A percentile compares a stretch with the other conserved stretches of the same genome.
These are phyloP conservation scores for Diplodus sargus DNA, from an alignment of 2,797 vertebrate genomes.

Conservation along the genomic window DNA sequence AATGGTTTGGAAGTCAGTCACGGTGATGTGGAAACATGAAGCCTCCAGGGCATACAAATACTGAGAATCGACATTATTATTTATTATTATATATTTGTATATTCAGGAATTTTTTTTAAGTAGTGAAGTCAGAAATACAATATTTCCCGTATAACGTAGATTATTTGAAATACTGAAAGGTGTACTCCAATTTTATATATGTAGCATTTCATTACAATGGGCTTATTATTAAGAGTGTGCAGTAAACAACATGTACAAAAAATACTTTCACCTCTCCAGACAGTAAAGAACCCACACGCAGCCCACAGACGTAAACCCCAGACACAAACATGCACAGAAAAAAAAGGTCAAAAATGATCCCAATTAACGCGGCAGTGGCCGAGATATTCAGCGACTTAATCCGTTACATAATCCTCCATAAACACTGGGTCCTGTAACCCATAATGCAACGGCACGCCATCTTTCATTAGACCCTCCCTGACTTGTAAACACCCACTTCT, in stretches of 20 bases:
- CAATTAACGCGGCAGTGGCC: not conserved
- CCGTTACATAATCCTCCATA: not conserved
- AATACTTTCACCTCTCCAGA: not conserved
- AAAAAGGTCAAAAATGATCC: not conserved
- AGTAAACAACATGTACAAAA: not conserved
- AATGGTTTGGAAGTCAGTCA: too few relatives aligned
- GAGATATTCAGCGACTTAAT: not conserved
- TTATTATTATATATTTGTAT: too few relatives aligned
- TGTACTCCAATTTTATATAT: not conserved
- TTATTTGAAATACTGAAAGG: not conserved
- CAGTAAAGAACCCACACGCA: not conserved
- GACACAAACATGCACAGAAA: not conserved
- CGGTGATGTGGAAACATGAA: too few relatives aligned
- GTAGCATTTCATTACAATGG: not conserved
- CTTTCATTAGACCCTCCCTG: not conserved
- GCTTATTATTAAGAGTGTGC: not conserved
- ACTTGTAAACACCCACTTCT: conserved; percentile 8
- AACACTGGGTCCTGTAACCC: not conserved
- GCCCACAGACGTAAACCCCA: conserved; percentile 2
- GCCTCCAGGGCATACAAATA: too few relatives aligned
- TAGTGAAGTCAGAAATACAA: too few relatives aligned
- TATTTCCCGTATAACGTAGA: not conserved
- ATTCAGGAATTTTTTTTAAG: not conserved
- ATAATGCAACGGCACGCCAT: not conserved
- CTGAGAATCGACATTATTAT: too few relatives aligned